Percentiles rank a stretch among this genome's conserved stretches.
Evolutionary conservation across 1,140 invertebrate species (phyloP).

Genomic region (Lepidurus couesii): DNA sequence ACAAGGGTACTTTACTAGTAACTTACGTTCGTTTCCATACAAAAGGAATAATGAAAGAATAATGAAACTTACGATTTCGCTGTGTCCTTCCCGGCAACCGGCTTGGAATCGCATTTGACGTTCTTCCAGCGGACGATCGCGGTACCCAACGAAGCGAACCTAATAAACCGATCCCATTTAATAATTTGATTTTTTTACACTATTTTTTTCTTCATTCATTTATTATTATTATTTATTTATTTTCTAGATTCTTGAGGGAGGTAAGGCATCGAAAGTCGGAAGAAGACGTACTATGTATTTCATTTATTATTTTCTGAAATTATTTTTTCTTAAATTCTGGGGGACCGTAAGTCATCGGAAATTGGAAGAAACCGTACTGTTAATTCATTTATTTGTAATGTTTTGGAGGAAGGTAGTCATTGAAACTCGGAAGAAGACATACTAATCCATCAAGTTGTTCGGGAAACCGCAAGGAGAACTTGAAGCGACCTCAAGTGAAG

Average conservation of each 20-base stretch:
- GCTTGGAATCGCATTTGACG: slow-evolving; percentile 86
- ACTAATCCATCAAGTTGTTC: not conserved
- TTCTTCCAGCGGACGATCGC: slow-evolving; percentile 85
- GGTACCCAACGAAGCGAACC: slow-evolving; percentile 89
- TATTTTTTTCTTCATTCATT: not conserved
- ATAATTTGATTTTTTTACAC: not conserved
- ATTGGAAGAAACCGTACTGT: not conserved
- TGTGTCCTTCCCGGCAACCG: slow-evolving; percentile 87
- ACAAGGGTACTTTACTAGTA: not conserved
- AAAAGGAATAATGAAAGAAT: not conserved
- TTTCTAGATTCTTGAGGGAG: not conserved
- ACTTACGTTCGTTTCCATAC: too few relatives aligned
- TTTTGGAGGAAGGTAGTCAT: not conserved
- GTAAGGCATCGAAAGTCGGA: not conserved
- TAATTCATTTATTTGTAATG: not conserved
- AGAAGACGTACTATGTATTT: not conserved
- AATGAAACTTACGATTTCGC: slow-evolving; percentile 69
- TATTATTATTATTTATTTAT: not conserved
- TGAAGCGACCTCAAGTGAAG: not conserved
- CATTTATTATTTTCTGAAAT: not conserved
- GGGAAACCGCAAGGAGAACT: slow-evolving; percentile 1
- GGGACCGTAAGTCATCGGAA: not conserved
- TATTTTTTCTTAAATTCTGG: not conserved
- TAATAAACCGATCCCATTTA: slow-evolving; percentile 45
- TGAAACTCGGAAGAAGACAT: not conserved